Base-by-base conservation (phyloP, 2,113 vertebrate species). In the Rostratula benghalensis region DNA sequence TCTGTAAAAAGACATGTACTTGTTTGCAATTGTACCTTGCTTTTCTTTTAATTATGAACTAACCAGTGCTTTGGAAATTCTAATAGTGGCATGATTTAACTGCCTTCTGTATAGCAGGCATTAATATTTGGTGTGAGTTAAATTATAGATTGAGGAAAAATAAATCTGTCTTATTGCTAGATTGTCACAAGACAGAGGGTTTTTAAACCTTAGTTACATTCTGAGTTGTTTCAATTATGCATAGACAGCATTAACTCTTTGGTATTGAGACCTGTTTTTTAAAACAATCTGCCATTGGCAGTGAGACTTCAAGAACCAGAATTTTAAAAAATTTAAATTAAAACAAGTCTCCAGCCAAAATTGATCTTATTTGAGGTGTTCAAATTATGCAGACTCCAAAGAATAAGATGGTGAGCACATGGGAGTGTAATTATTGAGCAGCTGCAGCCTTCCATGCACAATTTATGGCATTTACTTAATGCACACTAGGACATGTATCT, bases 1-100 rank as follows among this genome's bases (percentile, higher is more conserved):
- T 98, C 96, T 94, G 90, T 98, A 96, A 96, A 94, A 96, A 97
- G 91, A 93, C 45, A 46, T 92, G 41, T 93, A 90, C 88, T 94
- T 94, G 63, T 96, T 94, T 96, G 83, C 59, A 94, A 22, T 59
- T 97, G n/a, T 95, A 68, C 24, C 14, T 92, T 81, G 67, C 74
- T 90, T 94, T 96, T 91, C 77, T 96, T 94, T 89, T 91, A 86
- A 92, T 94, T 96, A 86, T 11, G 37, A 74, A 90, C 63, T 80
- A 94, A 83, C 28, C 64, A 93, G n/a, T 93, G 78, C 87, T 97
- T 94, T 22, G 15, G 93, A 91, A 96, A 91, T 89, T 87, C 37
- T 93, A 74, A 54, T 30, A 57, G 46, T 93, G 51, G 37, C 41
- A 74, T 61, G 48, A 91, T 24, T 24, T 78, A 94, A 73, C 56